Base-by-base conservation (phyloP, 2,113 vertebrate species). In the Xiphias gladius region DNA sequence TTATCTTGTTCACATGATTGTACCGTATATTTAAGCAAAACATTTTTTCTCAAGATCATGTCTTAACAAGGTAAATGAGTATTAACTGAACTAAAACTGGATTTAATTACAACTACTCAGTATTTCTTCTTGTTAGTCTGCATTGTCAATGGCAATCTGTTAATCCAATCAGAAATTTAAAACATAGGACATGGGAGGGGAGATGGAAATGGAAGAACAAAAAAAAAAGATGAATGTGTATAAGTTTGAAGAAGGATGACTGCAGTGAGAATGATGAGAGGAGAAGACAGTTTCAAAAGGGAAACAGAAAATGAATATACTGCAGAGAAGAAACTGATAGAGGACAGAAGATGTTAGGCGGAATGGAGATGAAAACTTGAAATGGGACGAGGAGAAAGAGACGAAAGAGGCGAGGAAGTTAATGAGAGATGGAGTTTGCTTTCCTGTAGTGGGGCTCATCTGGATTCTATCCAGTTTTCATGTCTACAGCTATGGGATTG, bases 401-500 rank as follows among this genome's bases (percentile, higher is more conserved):
- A 30, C 63, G 26, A 64, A 50, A 17, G 75, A 79, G 54, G 32
- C 3, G 32, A 70, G 70, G 61, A 77, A 63, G 76, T 76, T 66
- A 88, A 87, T 83, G 78, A 90, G 70, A 85, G 70, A 88, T 85
- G 77, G 81, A 71, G 57, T 67, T 84, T 59, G 30, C 50, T 63
- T 72, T 78, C 59, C 62, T 79, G 70, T 76, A 79, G 58, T 58
- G 28, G 35, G 58, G 66, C 67, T 87, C 83, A 87, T 88, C 86
- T 84, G 80, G 72, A 88, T 80, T 80, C 68, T 69, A 81, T 86
- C n/a, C 68, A 57, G 79, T 84, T 79, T 86, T 87, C 43, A 82
- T 80, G 55, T 70, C 41, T 80, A 41, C 63, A 72, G 70, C 37
- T 67, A 78, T 85, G 17, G 50, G 43, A 85, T 58, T 75, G 76